Conservation (phyloP, 2,888 invertebrate genomes). For the Leptura quadrifasciata region DNA sequence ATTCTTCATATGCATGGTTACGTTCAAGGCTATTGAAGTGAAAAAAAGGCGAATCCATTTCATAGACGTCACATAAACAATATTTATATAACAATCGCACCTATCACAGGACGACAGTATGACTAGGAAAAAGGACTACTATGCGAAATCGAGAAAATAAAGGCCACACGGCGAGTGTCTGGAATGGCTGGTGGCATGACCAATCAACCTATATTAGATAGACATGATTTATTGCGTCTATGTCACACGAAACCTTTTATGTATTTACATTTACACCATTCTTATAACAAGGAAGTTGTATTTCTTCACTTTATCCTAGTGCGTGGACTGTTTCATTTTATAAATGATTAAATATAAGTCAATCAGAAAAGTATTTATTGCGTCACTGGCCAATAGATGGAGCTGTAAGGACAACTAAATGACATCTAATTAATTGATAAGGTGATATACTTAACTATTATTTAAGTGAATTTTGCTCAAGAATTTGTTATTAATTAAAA, state of each 20-base stretch:
- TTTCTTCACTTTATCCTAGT: too few species aligned
- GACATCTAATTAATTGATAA: too few species aligned
- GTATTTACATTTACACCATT: too few species aligned
- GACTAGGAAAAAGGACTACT: constrained; percentile 3
- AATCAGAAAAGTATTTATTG: too few species aligned
- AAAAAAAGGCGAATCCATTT: constrained; percentile 38
- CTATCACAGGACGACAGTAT: constrained; percentile 10
- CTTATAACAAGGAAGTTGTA: too few species aligned
- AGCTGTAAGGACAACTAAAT: too few species aligned
- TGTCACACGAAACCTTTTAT: not conserved
- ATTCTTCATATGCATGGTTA: constrained; percentile 23
- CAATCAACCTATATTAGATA: constrained; percentile 30
- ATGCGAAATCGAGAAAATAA: constrained; percentile 12
- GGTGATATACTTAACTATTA: too few species aligned
- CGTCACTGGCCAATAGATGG: too few species aligned
- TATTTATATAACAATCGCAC: constrained; percentile 40
- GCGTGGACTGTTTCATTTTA: too few species aligned
- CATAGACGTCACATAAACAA: constrained; percentile 40
- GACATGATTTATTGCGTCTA: not conserved
- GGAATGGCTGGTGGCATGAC: constrained; percentile 14
- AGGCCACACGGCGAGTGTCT: constrained; percentile 19
- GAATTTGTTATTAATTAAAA: too few species aligned
- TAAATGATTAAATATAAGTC: too few species aligned
- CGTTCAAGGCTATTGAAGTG: constrained; percentile 19
- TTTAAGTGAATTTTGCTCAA: too few species aligned